A percentile compares a stretch with the other conserved stretches of the same genome.
Evolutionary conservation across 2,797 vertebrate genomes (phyloP).

Genomic region (Malacoraja senta): DNA sequence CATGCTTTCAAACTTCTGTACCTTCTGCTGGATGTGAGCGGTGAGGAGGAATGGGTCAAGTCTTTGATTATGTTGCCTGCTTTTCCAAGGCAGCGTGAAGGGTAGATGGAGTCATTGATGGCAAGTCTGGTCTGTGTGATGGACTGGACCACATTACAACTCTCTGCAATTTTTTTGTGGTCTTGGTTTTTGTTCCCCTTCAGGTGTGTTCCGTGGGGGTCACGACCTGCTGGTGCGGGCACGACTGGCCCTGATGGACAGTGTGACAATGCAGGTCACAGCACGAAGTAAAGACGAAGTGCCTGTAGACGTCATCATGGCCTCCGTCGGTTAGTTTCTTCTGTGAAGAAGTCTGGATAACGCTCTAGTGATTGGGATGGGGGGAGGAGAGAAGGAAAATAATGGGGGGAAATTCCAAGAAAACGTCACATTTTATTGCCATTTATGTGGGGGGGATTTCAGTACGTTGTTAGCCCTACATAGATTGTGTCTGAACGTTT

Average conservation of each 20-base stretch:
- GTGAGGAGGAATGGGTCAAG: too few species aligned
- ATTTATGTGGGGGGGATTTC: neutral
- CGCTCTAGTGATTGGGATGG: neutral
- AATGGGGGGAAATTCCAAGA: neutral
- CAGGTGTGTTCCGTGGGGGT: constrained; percentile 67
- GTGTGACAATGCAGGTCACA: constrained; percentile 69
- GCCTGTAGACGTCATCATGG: constrained; percentile 64
- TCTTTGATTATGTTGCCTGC: too few species aligned
- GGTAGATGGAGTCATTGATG: too few species aligned
- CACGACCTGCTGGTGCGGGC: constrained; percentile 64
- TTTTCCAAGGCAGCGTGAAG: too few species aligned
- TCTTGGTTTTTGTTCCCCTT: neutral
- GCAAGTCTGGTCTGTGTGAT: too few species aligned
- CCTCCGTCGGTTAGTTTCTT: constrained; percentile 57
- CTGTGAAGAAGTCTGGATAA: neutral
- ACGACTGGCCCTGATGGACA: constrained; percentile 62
- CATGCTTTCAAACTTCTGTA: too few species aligned
- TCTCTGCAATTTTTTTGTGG: too few species aligned
- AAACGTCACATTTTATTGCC: constrained; percentile 10
- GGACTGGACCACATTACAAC: too few species aligned
- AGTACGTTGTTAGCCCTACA: neutral
- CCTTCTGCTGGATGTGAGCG: too few species aligned
- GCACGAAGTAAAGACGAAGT: constrained; percentile 63
- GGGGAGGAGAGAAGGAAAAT: neutral
- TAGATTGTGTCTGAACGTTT: neutral